Conservation (phyloP, 1,140 invertebrate species). For the Limonius californicus region DNA sequence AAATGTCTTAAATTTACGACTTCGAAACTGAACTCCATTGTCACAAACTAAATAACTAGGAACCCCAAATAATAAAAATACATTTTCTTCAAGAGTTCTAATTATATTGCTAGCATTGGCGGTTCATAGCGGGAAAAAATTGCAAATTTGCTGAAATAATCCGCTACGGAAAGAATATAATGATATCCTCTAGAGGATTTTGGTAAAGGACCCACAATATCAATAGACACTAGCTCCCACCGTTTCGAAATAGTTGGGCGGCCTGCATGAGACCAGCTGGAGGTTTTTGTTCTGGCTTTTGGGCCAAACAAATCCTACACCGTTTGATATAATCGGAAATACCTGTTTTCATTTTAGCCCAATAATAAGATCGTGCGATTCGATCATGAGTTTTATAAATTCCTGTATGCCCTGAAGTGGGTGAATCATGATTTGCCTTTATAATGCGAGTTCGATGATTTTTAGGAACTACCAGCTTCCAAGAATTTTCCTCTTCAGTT, state of each 20-base stretch:
- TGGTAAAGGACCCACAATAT: neutral
- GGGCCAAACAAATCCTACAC: neutral
- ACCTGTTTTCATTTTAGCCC: conserved; percentile 10
- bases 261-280: neutral
- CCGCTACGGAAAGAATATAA: conserved; percentile 23
- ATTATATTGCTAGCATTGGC: conserved; percentile 33
- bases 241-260: neutral
- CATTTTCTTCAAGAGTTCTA: conserved; percentile 17
- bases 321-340: neutral
- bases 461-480: neutral
- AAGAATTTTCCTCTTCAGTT: neutral
- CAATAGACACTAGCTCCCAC: neutral
- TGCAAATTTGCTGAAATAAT: conserved; percentile 44
- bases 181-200: neutral
- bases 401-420: conserved; percentile 29
- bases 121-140: conserved; percentile 24
- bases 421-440: neutral
- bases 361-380: conserved; percentile 6
- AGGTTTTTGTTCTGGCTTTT: neutral
- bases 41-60: conserved; percentile 10
- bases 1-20: neutral
- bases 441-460: neutral
- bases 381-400: conserved; percentile 7
- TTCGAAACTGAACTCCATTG: conserved; percentile 19
- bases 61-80: conserved; percentile 20